phyloP scores from a whole-genome alignment of 2,888 invertebrate species.

The Macropis europaea region DNA sequence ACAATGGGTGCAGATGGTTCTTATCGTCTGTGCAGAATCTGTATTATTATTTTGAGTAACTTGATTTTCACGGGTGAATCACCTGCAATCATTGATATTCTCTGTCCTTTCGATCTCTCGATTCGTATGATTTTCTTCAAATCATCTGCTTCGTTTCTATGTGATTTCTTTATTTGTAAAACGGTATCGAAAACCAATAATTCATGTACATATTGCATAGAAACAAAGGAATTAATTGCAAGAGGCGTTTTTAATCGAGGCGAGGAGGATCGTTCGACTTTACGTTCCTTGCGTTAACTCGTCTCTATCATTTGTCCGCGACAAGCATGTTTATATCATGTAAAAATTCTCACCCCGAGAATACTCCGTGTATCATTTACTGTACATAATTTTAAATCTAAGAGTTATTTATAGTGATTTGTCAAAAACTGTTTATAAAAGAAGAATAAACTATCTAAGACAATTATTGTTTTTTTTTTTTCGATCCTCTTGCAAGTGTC shows the following conservation, averaged over 20 bases:
- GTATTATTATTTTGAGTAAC: conserved; percentile 7
- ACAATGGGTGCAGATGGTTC: background rate
- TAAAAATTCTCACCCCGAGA: conserved; percentile 32
- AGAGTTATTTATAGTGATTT: conserved; percentile 50
- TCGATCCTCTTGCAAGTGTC: background rate
- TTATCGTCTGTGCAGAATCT: conserved; percentile 4
- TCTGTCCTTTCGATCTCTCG: background rate
- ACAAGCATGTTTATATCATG: conserved; percentile 34
- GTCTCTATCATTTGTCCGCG: conserved; percentile 14
- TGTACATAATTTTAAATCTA: conserved; percentile 53
- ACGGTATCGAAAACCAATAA: background rate
- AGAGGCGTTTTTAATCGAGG: background rate
- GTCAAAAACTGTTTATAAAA: conserved; percentile 44
- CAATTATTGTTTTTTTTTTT: conserved; percentile 24
- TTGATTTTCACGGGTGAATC: conserved; percentile 1
- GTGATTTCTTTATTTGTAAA: background rate
- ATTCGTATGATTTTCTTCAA: background rate
- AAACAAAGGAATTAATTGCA: conserved; percentile 5
- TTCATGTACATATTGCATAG: conserved; percentile 38
- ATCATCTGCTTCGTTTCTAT: background rate
- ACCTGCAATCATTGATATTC: conserved; percentile 3
- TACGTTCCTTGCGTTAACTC: conserved; percentile 4
- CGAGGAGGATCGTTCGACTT: background rate
- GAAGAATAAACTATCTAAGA: conserved; percentile 34
- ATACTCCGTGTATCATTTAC: conserved; percentile 47